Conservation (phyloP, 2,113 vertebrate genomes). For the Sinocyclocheilus maitianheensis region DNA sequence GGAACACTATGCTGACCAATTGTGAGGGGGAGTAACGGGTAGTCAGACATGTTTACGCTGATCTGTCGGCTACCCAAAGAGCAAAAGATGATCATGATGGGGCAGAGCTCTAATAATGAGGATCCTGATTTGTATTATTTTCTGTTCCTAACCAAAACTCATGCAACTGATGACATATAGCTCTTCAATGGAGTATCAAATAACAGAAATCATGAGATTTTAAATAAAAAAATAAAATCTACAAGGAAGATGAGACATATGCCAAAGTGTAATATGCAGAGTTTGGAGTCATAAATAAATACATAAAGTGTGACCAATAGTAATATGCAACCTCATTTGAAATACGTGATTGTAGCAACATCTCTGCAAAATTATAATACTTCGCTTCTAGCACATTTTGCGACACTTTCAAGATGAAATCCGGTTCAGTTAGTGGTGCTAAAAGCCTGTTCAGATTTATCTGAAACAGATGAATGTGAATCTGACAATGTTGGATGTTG, state of each 20-base stretch:
- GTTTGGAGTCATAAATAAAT: neutral
- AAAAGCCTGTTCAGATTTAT: neutral
- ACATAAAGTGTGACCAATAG: neutral
- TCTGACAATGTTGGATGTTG: no score
- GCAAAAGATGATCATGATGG: conserved; percentile 20
- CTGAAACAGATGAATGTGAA: no score
- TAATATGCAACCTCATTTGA: neutral
- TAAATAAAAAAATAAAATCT: neutral
- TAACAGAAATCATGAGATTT: neutral
- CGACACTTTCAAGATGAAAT: neutral
- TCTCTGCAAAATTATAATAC: neutral
- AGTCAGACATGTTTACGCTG: conserved; percentile 40
- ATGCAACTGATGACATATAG: no score
- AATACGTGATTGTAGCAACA: no score
- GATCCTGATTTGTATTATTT: neutral
- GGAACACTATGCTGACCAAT: conserved; percentile 19
- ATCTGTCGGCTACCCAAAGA: conserved; percentile 17
- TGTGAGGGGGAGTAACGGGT: conserved; percentile 8
- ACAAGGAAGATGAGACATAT: neutral
- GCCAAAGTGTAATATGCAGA: neutral
- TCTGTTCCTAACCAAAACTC: no score
- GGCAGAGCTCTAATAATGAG: neutral
- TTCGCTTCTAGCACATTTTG: neutral
- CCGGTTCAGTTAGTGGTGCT: neutral
- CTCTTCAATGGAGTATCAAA: neutral